Evolutionary conservation across 2,888 invertebrate genomes (phyloP), one percentile per base, ranked within the genome.

Genomic region (Campoplex capitator): DNA sequence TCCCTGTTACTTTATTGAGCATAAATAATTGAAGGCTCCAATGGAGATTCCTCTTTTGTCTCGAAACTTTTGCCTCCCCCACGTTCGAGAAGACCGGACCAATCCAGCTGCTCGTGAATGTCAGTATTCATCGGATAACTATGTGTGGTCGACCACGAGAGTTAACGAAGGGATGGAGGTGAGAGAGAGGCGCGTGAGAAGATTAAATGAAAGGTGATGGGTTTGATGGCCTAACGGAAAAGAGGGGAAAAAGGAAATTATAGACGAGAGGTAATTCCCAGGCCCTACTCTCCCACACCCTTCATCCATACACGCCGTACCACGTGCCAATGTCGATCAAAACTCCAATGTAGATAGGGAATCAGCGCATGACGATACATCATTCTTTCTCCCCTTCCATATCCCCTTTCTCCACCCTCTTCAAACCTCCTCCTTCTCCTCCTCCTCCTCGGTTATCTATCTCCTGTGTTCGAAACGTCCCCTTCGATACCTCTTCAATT

Each of bases 1-100:
- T 89, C 86, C 87, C 89, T 87, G 88, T 85, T 86, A 88, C 82
- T 90, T 89, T 90, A 91, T 91, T 88, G 89, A 86, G 85, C 88
- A 89, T 89, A 90, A 89, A 86, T 89, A 89, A 91, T 90, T 89
- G 87, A 88, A 67, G 54, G 28, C 84, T 70, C 56, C 85, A 84
- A 89, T 83, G 84, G 77, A 84, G 78, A 90, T 89, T 89, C 86
- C 84, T 89, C 85, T 81, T 79, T 70, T 85, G 51, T 68, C 28
- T 83, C 81, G 78, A 86, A 80, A 80, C 79, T 77, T 73, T 79
- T 42, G 75, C 28, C 42, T 45, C 35, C 62, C 42, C 23, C 6
- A 38, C 4, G 45, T 23, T 62, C 28, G 28, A 48, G 58, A 28
- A 35, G 16, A 23, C 23, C 71, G 62, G 71, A n/a, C 48, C 58